Conservation (phyloP, 92 coral and sea anemone genomes). For the Porites lobata region DNA sequence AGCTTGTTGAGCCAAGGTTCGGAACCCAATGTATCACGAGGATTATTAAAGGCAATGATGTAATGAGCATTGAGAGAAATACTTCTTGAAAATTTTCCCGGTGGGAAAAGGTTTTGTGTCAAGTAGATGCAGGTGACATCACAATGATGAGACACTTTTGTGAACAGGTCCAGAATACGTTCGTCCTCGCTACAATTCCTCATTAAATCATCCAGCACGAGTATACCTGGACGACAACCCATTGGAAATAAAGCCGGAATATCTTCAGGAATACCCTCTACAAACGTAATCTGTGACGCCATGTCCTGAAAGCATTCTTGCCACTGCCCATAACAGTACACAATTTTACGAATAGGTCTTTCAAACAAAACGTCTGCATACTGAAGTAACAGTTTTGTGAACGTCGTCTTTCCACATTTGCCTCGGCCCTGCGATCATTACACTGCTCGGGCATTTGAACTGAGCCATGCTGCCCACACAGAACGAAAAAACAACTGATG, state of each 20-base stretch:
- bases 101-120: slow-evolving; percentile 29
- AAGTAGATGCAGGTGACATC: slow-evolving; percentile 35
- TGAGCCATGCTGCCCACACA: neutral
- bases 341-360: slow-evolving; percentile 21
- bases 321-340: slow-evolving; percentile 49
- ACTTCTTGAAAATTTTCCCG: neutral
- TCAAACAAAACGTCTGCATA: neutral
- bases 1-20: slow-evolving; percentile 34
- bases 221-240: neutral
- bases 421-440: slow-evolving; percentile 28
- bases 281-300: slow-evolving; percentile 10
- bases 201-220: neutral
- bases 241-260: neutral
- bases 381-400: neutral
- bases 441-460: slow-evolving; percentile 5
- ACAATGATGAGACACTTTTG: slow-evolving; percentile 30
- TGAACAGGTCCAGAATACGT: slow-evolving; percentile 20
- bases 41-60: slow-evolving; percentile 36
- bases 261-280: slow-evolving; percentile 37
- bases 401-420: slow-evolving; percentile 31
- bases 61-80: slow-evolving; percentile 38
- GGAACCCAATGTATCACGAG: slow-evolving; percentile 19
- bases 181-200: neutral
- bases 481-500: neutral
- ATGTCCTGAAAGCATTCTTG: slow-evolving; percentile 17